Evolutionary conservation across 1,140 invertebrate genomes (phyloP), one percentile per base, ranked within the genome.

Genomic region (Lepidurus packardi): DNA sequence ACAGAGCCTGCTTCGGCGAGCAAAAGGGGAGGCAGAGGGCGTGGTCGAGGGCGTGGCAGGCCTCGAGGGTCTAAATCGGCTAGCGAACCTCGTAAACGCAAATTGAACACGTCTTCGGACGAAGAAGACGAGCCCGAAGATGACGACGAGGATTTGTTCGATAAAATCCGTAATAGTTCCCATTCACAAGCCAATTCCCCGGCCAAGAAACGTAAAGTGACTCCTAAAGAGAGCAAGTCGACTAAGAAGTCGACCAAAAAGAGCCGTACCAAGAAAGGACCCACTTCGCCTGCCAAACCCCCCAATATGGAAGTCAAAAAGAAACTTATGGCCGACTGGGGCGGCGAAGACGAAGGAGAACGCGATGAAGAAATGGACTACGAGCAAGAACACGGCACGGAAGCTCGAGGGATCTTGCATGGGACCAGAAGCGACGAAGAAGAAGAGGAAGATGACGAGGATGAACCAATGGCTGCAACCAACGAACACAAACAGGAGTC

Each of bases 221-320:
- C 24, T 24, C 78, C 73, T 16, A 78, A 74, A 25, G 24, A 44
- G n/a, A n/a, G 73, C 6, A 45, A 73, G 34, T 11, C 73, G 73
- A 13, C 53, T 16, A n/a, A n/a, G n/a, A n/a, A n/a, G n/a, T n/a
- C n/a, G n/a, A 24, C 44, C n/a, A 65, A 24, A 8, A 47, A 78
- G n/a, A 74, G 73, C 21, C 78, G 73, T 21, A 78, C 74, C 21
- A 78, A 78, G 78, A 75, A 78, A 25, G 74, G 73, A 43, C 41
- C 34, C 6, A 74, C 44, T 8, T 74, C 73, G 34, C 73, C 73
- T 1, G 43, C 74, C 42, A 77, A 77, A 45, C 34, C 65, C 24
- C 73, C 73, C 24, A 74, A 78, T 41, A 73, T 74, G 8, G 78
- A 78, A 78, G 78, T 78, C 16, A 78, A 78, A 47, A 78, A 78